These are phyloP conservation scores for Lasioglossum marginatum DNA, from an alignment of 2,888 invertebrate species.

Conservation along the genomic window DNA sequence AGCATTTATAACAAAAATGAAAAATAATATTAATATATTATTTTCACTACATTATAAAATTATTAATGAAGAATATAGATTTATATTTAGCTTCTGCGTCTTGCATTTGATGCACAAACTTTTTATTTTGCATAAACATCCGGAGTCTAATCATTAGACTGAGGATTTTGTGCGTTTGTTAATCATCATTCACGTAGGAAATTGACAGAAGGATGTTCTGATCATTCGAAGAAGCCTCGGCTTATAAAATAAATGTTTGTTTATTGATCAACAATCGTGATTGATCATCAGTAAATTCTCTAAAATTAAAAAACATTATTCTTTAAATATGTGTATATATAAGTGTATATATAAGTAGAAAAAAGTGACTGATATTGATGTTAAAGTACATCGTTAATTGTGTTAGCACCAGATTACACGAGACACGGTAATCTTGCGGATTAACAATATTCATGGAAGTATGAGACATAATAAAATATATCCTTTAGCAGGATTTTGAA, in stretches of 20 bases:
- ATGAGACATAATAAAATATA: constrained; percentile 34
- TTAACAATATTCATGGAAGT: constrained; percentile 1
- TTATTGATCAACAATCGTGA: constrained; percentile 31
- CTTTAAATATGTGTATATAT: background rate
- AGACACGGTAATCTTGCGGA: background rate
- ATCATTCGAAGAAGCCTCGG: background rate
- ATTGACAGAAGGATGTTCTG: background rate
- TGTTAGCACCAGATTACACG: constrained; percentile 1
- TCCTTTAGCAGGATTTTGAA: constrained; percentile 19
- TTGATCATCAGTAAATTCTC: background rate
- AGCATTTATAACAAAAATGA: background rate
- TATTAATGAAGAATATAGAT: too few relatives aligned
- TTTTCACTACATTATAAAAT: too few relatives aligned
- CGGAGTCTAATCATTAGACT: background rate
- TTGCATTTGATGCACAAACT: background rate
- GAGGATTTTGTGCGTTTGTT: background rate
- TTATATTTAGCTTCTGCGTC: too few relatives aligned
- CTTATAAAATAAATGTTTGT: constrained; percentile 16
- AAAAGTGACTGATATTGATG: constrained; percentile 3
- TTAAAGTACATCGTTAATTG: constrained; percentile 3
- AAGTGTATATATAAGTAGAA: constrained; percentile 4
- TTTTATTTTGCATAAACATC: background rate
- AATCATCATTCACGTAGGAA: background rate
- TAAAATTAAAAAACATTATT: background rate
- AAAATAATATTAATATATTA: too few relatives aligned